Percentiles rank a stretch among this genome's conserved stretches.
These are phyloP conservation scores for Montipora cactus DNA, from an alignment of 64 coral and sea anemone species.

Conservation along the genomic window DNA sequence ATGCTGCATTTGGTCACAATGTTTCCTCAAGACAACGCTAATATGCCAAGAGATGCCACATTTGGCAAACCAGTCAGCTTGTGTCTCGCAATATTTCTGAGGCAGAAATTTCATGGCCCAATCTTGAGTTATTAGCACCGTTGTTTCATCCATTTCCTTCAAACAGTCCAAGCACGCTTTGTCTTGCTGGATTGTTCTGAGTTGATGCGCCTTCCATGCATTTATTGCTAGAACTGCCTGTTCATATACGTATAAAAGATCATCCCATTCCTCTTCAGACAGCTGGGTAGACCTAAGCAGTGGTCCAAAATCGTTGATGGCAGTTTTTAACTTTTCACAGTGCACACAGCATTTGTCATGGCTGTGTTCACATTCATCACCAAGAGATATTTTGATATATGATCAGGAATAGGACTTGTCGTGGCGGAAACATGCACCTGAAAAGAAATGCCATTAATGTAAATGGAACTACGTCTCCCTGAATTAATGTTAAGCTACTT, in stretches of 20 bases:
- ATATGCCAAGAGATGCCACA: conserved; percentile 45
- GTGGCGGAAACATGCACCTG: conserved; percentile 39
- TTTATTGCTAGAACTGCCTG: background rate
- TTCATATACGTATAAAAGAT: background rate
- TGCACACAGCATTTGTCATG: conserved; percentile 32
- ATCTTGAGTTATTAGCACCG: background rate
- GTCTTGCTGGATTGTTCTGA: background rate
- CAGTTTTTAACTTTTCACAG: background rate
- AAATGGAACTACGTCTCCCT: no score
- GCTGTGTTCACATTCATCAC: conserved; percentile 12
- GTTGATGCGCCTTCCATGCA: conserved; percentile 19
- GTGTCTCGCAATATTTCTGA: background rate
- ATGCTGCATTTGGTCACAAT: background rate
- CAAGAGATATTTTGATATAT: background rate
- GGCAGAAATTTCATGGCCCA: conserved; percentile 39
- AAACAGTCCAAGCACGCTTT: background rate
- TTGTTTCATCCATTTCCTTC: background rate
- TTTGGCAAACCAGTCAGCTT: conserved; percentile 40
- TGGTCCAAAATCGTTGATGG: background rate
- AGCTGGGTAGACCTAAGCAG: background rate
- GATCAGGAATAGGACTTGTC: conserved; percentile 11
- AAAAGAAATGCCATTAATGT: no score
- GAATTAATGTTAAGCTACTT: no score
- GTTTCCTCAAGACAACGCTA: background rate
- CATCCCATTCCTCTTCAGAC: background rate